Base-by-base conservation (phyloP, 2,113 vertebrate genomes). In the Acanthisitta chloris region DNA sequence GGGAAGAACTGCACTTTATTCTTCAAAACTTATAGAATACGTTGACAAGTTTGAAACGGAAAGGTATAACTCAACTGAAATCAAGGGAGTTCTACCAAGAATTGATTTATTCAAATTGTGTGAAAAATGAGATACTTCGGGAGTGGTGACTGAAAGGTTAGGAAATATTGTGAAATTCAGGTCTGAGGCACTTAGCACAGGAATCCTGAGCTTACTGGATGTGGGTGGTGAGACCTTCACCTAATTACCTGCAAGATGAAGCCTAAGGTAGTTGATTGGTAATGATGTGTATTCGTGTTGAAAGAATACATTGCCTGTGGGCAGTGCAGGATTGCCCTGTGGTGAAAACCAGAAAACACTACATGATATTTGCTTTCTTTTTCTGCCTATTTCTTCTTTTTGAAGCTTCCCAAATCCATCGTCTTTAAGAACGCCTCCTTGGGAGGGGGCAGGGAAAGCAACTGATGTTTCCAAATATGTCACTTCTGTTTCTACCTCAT, bases 281-380 rank as follows among this genome's bases (percentile, higher is more conserved):
- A 26, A 12, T 1, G 2, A 15, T 12, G 33, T 62, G 81, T 59
- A 54, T 52, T 52, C 0, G 0, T 29, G 21, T 6, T 52, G 36
- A n/a, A 61, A 86, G 40, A 54, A 59, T 42, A 1, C 55, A 40
- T 40, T 62, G 45, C 45, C 62, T 49, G 76, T 45, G 80, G 54
- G 26, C 0, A 7, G 12, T 8, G 28, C 8, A 25, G 36, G 33
- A 31, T 17, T 67, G 49, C 65, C 86, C 61, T 65, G 57, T 20
- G 54, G 36, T 36, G 79, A 69, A 65, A 88, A 94, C 67, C 1
- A 28, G 23, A 58, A 34, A 78, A 33, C 64, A 24, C 38, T 5
- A 7, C 15, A 6, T 65, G 26, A 2, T 42, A 61, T 6, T 58
- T 72, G 4, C 66, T 87, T 81, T 16, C 18, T 45, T 64, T 54